These are phyloP conservation scores for Ctenodactylus gundi DNA, from an alignment of 2,113 vertebrate genomes.

Conservation along the genomic window DNA sequence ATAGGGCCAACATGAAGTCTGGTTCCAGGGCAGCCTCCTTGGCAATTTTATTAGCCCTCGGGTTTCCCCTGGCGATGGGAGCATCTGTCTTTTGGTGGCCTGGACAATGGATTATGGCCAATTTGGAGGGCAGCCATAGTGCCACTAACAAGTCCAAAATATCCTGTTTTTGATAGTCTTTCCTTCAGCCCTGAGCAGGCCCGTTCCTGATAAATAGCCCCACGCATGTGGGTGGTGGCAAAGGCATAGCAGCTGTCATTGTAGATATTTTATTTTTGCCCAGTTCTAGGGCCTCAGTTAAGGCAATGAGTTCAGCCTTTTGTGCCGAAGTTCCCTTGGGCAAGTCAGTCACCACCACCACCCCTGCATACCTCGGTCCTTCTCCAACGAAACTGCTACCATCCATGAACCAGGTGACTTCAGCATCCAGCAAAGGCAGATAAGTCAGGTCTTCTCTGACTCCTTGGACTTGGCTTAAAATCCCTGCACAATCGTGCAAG, in stretches of 20 bases:
- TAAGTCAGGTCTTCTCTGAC: neutral
- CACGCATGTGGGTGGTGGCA: neutral
- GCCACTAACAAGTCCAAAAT: neutral
- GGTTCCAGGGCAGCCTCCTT: no score
- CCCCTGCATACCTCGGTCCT: neutral
- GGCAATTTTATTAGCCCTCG: neutral
- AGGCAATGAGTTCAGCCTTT: no score
- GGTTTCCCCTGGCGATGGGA: neutral
- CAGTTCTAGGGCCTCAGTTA: neutral
- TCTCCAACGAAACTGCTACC: neutral
- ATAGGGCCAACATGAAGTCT: no score
- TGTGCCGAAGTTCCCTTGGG: neutral
- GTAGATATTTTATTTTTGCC: neutral
- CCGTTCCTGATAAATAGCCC: neutral
- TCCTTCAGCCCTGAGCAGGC: neutral
- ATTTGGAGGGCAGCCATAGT: neutral
- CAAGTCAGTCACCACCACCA: neutral
- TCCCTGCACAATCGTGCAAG: neutral
- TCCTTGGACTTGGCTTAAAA: neutral
- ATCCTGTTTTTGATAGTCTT: no score
- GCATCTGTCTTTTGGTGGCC: neutral
- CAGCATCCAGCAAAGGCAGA: fast-evolving
- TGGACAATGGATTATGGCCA: neutral
- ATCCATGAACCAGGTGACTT: neutral
- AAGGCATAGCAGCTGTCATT: neutral